Percentiles rank a stretch among this genome's conserved stretches.
Evolutionary conservation across 2,888 invertebrate species (phyloP).

Genomic region (Pasiphila rectangulata): DNA sequence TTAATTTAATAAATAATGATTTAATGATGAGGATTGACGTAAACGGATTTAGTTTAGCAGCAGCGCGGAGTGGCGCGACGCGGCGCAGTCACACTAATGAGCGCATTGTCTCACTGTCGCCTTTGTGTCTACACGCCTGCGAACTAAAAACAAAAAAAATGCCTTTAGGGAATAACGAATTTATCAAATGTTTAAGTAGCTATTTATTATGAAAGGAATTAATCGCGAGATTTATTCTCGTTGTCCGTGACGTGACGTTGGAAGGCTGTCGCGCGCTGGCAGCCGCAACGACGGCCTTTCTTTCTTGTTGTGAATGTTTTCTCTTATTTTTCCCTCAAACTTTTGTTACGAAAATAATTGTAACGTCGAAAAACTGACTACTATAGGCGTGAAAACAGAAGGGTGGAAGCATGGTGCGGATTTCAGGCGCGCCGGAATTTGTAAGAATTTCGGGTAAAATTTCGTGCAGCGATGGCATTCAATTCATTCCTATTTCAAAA

Average conservation of each 20-base stretch:
- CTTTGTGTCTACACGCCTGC: background rate
- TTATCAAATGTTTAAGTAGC: background rate
- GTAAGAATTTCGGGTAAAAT: conserved; percentile 5
- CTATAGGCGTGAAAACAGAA: background rate
- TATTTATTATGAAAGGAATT: background rate
- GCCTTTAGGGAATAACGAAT: conserved; percentile 3
- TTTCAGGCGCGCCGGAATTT: background rate
- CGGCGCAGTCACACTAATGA: conserved; percentile 3
- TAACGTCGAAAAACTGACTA: background rate
- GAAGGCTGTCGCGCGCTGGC: background rate
- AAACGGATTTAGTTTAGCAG: too few species aligned
- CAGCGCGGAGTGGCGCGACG: background rate
- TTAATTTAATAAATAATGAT: conserved; percentile 1
- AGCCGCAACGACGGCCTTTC: background rate
- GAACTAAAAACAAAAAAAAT: conserved; percentile 4
- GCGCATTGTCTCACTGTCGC: conserved; percentile 12
- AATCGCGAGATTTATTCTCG: background rate
- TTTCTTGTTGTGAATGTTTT: background rate
- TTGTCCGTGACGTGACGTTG: background rate
- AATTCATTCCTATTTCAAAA: conserved; percentile 16
- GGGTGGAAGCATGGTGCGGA: background rate
- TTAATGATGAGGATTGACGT: too few species aligned
- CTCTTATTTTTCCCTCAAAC: background rate
- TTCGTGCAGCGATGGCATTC: conserved; percentile 10
- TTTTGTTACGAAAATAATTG: background rate